These are phyloP conservation scores for Phocides pigmalion DNA, from an alignment of 1,140 invertebrate species.

Conservation along the genomic window DNA sequence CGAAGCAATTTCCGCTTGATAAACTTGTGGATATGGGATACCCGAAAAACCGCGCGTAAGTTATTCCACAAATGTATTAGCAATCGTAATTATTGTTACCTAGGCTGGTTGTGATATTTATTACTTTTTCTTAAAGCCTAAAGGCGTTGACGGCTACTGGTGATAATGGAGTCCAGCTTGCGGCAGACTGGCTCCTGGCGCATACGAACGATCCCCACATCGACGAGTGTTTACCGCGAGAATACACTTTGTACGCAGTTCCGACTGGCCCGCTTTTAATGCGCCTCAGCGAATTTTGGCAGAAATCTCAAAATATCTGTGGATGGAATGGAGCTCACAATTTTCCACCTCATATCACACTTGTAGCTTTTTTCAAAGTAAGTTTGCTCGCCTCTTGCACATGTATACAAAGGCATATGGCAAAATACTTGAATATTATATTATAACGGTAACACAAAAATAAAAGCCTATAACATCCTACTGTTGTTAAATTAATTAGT, in stretches of 20 bases:
- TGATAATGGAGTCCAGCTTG: constrained; percentile 92
- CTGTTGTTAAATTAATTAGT: no score
- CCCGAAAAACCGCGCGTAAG: constrained; percentile 92
- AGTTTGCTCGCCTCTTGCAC: no score
- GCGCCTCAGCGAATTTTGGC: constrained; percentile 91
- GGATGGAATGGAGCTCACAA: constrained; percentile 96
- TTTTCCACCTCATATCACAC: constrained; percentile 94
- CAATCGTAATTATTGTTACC: neutral
- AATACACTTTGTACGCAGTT: constrained; percentile 94
- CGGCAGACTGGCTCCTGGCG: constrained; percentile 94
- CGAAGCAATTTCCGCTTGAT: constrained; percentile 90
- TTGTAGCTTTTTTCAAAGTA: constrained; percentile 95
- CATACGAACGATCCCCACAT: constrained; percentile 93
- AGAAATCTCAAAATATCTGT: constrained; percentile 88
- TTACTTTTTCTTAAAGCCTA: constrained; percentile 84
- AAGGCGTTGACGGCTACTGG: constrained; percentile 96
- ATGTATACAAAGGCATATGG: no score
- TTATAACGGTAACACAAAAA: no score
- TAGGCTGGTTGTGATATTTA: neutral
- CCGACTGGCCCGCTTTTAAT: constrained; percentile 88
- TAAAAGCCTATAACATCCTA: no score
- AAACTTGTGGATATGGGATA: constrained; percentile 94
- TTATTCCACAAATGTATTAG: neutral
- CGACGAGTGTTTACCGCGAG: constrained; percentile 89
- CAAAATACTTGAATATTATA: no score